phyloP scores from a whole-genome alignment of 2,888 invertebrate genomes.

The Athalia circularis region DNA sequence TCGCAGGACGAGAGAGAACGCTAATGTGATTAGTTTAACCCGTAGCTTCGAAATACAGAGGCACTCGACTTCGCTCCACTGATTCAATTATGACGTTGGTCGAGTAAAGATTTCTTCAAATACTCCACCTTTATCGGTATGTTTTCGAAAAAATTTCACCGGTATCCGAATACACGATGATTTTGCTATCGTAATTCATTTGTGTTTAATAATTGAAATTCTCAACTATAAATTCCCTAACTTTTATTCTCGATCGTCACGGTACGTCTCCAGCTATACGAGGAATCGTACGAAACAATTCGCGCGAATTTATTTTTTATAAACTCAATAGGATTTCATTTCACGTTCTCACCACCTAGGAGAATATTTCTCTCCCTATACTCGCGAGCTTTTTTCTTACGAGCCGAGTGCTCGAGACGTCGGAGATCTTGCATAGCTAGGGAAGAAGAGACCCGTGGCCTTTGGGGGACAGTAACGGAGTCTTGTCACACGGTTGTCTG shows the following conservation, averaged over 20 bases:
- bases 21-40: constrained; percentile 29
- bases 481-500: constrained; percentile 71
- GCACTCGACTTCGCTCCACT: not conserved
- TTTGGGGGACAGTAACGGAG: constrained; percentile 66
- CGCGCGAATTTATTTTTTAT: too few relatives aligned
- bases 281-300: not conserved
- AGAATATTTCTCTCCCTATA: too few relatives aligned
- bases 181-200: too few relatives aligned
- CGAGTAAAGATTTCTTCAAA: constrained; percentile 26
- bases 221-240: too few relatives aligned
- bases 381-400: too few relatives aligned
- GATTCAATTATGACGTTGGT: constrained; percentile 33
- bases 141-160: too few relatives aligned
- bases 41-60: constrained; percentile 17
- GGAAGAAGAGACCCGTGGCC: constrained; percentile 47
- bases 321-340: too few relatives aligned
- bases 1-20: constrained; percentile 10
- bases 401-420: not conserved
- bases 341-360: too few relatives aligned
- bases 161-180: too few relatives aligned
- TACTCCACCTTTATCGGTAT: not conserved
- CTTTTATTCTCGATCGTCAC: too few relatives aligned
- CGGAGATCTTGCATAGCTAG: constrained; percentile 60
- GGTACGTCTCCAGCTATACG: too few relatives aligned
- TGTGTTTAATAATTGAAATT: too few relatives aligned